Base-by-base conservation (phyloP, 1,140 invertebrate genomes). In the Pseudomyrmex pallidus region DNA sequence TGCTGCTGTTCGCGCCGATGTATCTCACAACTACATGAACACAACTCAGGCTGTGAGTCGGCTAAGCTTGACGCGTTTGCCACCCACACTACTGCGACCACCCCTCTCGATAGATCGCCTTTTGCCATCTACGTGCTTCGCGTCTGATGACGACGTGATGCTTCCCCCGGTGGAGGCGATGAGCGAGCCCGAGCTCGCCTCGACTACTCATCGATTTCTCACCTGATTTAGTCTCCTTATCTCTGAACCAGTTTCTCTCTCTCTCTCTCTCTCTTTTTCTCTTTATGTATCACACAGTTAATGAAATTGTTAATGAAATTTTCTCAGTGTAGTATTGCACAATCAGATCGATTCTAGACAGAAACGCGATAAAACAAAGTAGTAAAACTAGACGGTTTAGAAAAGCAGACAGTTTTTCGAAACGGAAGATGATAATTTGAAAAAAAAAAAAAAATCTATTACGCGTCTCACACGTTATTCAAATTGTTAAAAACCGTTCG, bases 401-500 rank as follows among this genome's bases (percentile, higher is more conserved):
- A 7, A 62, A 25, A 62, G 35, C 35, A 12, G 46, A 48, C 25
- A 62, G 50, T 73, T 73, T 35, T 1, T 59, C 35, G 3, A 56
- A 35, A 73, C 20, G n/a, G 25, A 22, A 56, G 72, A 62, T 62
- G 1, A 50, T 10, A 22, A 10, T 25, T 15, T 17, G 20, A n/a
- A n/a, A n/a, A n/a, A n/a, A n/a, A n/a, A 22, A 74, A 62, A 12
- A 20, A 54, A 54, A 62, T 64, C 63, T 70, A 59, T 63, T 56
- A 10, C 50, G 56, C 44, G 52, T n/a, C 44, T 52, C 22, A 17
- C 52, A 74, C 44, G 59, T 57, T 70, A 72, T 57, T 78, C 63
- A 48, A 68, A 85, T 85, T 59, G 84, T 70, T 57, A 82, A 78
- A 35, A 62, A 85, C 84, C 57, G 63, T 54, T 56, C 59, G 3